phyloP scores from a whole-genome alignment of 2,113 vertebrate genomes.

The Microtus pennsylvanicus region DNA sequence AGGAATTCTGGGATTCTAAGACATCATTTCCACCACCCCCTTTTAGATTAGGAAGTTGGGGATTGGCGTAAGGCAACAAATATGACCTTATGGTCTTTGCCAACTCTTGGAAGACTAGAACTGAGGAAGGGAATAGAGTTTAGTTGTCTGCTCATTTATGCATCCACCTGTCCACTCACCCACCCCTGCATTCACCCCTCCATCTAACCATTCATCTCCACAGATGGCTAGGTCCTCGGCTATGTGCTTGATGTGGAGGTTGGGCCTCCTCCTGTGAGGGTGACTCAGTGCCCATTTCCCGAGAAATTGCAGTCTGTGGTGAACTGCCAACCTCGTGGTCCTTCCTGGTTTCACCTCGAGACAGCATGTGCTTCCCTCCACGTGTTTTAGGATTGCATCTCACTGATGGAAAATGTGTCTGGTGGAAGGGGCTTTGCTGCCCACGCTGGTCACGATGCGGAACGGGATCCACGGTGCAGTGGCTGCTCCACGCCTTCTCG shows the following conservation, averaged over 20 bases:
- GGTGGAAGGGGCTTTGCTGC: background rate
- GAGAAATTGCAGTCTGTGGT: too few species aligned
- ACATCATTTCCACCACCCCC: background rate
- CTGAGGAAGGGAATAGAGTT: background rate
- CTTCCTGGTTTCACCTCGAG: background rate
- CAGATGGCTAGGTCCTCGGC: background rate
- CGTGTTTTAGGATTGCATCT: background rate
- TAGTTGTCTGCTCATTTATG: background rate
- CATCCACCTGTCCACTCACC: background rate
- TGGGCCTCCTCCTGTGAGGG: background rate
- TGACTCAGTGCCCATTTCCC: background rate
- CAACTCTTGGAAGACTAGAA: background rate
- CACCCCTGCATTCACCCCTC: background rate
- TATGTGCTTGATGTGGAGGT: background rate
- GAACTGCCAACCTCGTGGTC: background rate
- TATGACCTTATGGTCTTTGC: background rate
- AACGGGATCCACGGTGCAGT: background rate
- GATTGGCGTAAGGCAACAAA: background rate
- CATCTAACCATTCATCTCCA: too few species aligned
- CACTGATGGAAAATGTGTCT: background rate
- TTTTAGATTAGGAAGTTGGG: background rate
- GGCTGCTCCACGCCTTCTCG: background rate
- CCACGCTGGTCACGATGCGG: rapidly evolving
- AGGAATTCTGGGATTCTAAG: background rate
- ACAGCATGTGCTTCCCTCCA: background rate